Percentiles rank a stretch among this genome's conserved stretches.
phyloP scores from a whole-genome alignment of 2,113 vertebrate species.

The Zosterops borbonicus region DNA sequence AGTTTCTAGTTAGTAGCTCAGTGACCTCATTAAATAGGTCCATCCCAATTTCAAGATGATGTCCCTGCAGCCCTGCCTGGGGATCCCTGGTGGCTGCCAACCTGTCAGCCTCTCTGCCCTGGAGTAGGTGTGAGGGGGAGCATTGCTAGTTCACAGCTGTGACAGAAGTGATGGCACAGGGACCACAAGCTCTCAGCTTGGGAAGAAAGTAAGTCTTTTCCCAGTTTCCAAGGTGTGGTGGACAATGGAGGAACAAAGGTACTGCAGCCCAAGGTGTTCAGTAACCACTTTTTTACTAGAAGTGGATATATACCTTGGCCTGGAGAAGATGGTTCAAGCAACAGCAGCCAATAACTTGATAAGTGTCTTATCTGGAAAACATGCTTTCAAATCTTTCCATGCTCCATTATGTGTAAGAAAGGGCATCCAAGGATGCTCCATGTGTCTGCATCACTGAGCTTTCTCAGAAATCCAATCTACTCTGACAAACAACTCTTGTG shows the following conservation, averaged over 20 bases:
- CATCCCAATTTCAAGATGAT: constrained; percentile 19
- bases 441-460: neutral
- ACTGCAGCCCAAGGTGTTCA: neutral
- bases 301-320: neutral
- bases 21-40: constrained; percentile 55
- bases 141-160: neutral
- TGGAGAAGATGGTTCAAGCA: neutral
- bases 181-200: neutral
- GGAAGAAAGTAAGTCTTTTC: neutral
- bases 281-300: neutral
- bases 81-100: constrained; percentile 6
- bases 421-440: neutral
- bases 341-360: neutral
- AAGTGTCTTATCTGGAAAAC: neutral
- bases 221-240: neutral
- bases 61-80: neutral
- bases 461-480: neutral
- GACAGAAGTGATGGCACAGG: neutral
- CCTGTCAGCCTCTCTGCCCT: neutral
- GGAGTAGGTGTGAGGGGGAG: neutral
- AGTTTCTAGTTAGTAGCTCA: constrained; percentile 42
- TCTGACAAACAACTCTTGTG: neutral
- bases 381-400: neutral
- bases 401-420: neutral
- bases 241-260: neutral